Base-by-base conservation (phyloP, 2,797 vertebrate genomes). In the Naso thynnoides region DNA sequence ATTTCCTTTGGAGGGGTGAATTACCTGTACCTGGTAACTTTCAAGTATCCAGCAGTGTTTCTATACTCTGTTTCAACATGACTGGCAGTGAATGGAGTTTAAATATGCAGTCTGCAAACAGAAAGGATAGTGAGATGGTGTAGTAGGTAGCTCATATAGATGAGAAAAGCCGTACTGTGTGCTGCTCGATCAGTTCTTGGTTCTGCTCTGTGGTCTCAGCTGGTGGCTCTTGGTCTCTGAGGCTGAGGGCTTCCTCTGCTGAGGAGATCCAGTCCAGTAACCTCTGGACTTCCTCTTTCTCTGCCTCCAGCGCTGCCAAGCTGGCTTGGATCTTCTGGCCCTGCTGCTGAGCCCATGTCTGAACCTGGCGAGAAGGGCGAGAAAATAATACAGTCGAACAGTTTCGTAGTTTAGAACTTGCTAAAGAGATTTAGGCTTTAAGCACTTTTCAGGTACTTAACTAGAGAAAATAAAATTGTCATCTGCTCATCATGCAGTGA, bases 201-300 rank as follows among this genome's bases (percentile, higher is more conserved):
- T 95, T 92, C 71, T 88, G 91, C 60, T 93, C 93, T 0, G 84
- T 89, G 47, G 92, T 92, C 23, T 96, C 95, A 0, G 95, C 94
- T 24, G 93, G 83, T 0, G 93, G 89, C 69, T 97, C 96, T 65
- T 93, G 94, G 42, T 96, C 94, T 65, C 92, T 91, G 67, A 96
- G 87, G 73, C 54, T 86, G 53, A 97, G 91, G 2, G 95, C 90
- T 84, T 97, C 96, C 72, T 96, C 94, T 6, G 96, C 95, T 0
- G 95, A 94, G 0, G 90, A 90, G 79, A 97, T 95, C 97, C 96
- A 97, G 73, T 96, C 95, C 21, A 95, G 64, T 0, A 97, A 91
- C 69, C 81, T 83, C 49, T 91, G 86, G 3, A 92, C 45, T 78
- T 96, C 94, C 86, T 95, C 94, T 68, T 78, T 89, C 86, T 96